phyloP scores from a whole-genome alignment of 37 sponge, comb jelly and placozoan genomes.

The Eunapius fragilis region DNA sequence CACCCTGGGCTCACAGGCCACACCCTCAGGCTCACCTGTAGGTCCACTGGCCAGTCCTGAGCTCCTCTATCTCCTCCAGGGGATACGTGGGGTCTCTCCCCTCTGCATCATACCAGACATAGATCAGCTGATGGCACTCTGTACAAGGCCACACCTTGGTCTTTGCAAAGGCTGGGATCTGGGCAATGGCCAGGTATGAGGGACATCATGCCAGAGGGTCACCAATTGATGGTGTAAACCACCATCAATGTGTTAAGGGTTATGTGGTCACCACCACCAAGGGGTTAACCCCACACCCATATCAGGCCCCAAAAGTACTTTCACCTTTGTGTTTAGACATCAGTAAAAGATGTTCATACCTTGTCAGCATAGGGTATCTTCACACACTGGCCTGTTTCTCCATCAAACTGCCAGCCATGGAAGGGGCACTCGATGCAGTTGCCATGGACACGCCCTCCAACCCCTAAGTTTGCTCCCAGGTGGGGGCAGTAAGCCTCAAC shows the following conservation, averaged over 20 bases:
- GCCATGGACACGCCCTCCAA: conserved; percentile 58
- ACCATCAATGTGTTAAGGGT: too few relatives aligned
- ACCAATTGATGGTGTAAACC: too few relatives aligned
- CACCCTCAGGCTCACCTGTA: neutral
- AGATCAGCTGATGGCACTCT: conserved; percentile 45
- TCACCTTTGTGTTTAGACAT: too few relatives aligned
- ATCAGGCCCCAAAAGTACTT: too few relatives aligned
- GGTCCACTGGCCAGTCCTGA: neutral
- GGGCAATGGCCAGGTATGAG: neutral
- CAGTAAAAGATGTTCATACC: neutral
- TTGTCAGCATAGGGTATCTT: conserved; percentile 62
- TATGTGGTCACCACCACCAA: too few relatives aligned
- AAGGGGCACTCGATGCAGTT: conserved; percentile 78
- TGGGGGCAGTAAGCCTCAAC: conserved; percentile 80
- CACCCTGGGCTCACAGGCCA: neutral
- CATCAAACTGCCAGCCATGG: conserved; percentile 67
- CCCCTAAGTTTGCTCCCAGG: conserved; percentile 71
- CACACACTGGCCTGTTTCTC: conserved; percentile 56
- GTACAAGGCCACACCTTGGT: conserved; percentile 42
- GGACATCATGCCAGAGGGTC: too few relatives aligned
- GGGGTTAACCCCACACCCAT: too few relatives aligned
- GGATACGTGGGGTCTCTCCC: conserved; percentile 45
- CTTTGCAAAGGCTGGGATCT: conserved; percentile 58
- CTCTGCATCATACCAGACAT: conserved; percentile 74
- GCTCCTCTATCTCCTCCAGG: conserved; percentile 43